phyloP scores from a whole-genome alignment of 2,113 vertebrate genomes.

The Oceanodroma tethys region DNA sequence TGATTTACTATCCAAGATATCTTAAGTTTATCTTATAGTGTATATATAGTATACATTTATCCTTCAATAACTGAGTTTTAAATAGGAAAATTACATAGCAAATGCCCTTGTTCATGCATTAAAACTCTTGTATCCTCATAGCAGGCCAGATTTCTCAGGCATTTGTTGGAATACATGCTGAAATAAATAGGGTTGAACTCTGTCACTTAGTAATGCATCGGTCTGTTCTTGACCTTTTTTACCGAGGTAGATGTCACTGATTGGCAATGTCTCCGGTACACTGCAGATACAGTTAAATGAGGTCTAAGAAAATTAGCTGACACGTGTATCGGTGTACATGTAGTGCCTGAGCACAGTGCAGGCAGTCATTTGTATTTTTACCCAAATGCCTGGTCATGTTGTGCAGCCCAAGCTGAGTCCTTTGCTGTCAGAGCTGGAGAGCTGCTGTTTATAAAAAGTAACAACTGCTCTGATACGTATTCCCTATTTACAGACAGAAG shows the following conservation, averaged over 20 bases:
- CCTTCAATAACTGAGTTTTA: not conserved
- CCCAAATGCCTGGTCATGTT: not conserved
- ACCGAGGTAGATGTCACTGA: not conserved
- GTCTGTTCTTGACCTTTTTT: not conserved
- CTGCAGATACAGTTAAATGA: not conserved
- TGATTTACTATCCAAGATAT: not conserved
- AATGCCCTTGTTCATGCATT: not conserved
- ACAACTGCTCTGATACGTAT: not conserved
- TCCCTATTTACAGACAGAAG: not conserved
- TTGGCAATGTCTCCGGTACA: not conserved
- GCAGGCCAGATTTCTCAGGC: not conserved
- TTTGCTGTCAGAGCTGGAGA: not conserved
- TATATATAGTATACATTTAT: not conserved
- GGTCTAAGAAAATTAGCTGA: not conserved
- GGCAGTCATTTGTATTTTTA: not conserved
- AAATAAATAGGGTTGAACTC: not conserved
- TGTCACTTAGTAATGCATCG: rapidly evolving
- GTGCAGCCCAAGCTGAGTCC: not conserved
- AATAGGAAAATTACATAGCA: not conserved
- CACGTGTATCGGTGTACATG: rapidly evolving
- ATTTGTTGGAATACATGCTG: not conserved
- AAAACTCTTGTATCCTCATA: not conserved
- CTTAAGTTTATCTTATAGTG: not conserved
- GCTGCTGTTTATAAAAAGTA: not conserved
- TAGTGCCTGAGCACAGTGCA: not conserved